Percentiles rank a stretch among this genome's conserved stretches.
phyloP scores from a whole-genome alignment of 2,888 invertebrate species.

The Petrolisthes manimaculis region DNA sequence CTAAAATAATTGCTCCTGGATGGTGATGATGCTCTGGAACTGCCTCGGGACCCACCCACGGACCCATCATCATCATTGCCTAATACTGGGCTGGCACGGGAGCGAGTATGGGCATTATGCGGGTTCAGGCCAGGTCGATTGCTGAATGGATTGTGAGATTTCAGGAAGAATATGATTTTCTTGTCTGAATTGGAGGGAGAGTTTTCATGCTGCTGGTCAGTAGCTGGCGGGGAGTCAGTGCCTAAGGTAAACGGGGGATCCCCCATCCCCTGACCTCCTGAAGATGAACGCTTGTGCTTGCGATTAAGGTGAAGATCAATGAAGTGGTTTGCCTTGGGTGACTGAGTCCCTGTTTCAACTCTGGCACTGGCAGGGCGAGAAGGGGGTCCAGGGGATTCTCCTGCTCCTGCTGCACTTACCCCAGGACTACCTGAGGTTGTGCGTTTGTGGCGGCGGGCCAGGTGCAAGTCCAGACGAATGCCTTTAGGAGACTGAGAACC shows the following conservation, averaged over 20 bases:
- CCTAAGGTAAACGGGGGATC: background rate
- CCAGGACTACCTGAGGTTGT: conserved; percentile 38
- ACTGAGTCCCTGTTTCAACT: conserved; percentile 20
- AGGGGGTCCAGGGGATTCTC: conserved; percentile 44
- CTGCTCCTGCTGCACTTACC: background rate
- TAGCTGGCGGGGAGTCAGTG: conserved; percentile 26
- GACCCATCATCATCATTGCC: conserved; percentile 34
- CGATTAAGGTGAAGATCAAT: conserved; percentile 38
- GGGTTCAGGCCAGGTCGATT: background rate
- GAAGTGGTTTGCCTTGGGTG: conserved; percentile 45
- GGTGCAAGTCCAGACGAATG: conserved; percentile 41
- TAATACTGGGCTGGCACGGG: background rate
- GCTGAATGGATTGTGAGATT: conserved; percentile 50
- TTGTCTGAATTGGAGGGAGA: conserved; percentile 42
- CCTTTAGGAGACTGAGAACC: conserved; percentile 56
- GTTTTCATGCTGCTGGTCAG: conserved; percentile 21
- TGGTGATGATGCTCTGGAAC: conserved; percentile 41
- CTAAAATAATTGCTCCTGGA: conserved; percentile 15
- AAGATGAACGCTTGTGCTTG: conserved; percentile 38
- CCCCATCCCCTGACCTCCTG: conserved; percentile 23
- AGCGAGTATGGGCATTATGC: background rate
- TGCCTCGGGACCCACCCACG: conserved; percentile 11
- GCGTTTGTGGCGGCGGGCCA: conserved; percentile 44
- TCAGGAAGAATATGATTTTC: conserved; percentile 45
- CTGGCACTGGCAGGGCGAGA: conserved; percentile 30